Conservation (phyloP, 2,113 vertebrate species). For the Aramus guarauna region DNA sequence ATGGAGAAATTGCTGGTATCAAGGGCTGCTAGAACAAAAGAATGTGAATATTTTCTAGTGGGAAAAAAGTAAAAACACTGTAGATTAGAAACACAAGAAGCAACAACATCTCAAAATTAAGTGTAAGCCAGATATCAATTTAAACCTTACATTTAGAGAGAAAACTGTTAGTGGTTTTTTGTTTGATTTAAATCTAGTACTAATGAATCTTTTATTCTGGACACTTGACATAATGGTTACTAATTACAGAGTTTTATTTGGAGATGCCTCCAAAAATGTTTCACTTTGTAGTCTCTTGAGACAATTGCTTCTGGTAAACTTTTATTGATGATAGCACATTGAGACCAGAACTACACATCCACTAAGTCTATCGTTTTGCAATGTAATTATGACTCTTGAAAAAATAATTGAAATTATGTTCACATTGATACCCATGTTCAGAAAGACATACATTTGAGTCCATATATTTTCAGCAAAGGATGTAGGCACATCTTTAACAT, state of each 20-base stretch:
- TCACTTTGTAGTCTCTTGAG: background rate
- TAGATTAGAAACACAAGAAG: background rate
- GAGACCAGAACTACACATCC: background rate
- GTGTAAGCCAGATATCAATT: background rate
- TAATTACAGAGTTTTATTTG: slow-evolving; percentile 42
- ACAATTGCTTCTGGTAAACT: slow-evolving; percentile 27
- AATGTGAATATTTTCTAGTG: background rate
- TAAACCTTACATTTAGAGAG: background rate
- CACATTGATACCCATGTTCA: background rate
- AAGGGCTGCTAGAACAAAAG: background rate
- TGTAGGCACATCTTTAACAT: background rate
- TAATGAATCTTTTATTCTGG: slow-evolving; percentile 33
- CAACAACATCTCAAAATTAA: background rate
- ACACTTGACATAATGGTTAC: background rate
- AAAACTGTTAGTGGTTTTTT: background rate
- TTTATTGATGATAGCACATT: background rate
- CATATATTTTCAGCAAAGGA: background rate
- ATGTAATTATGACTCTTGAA: background rate
- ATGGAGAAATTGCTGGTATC: background rate
- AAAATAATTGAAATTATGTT: background rate
- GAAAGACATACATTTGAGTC: background rate
- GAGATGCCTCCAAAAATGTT: slow-evolving; percentile 23
- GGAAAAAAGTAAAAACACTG: background rate
- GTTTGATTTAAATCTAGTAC: background rate
- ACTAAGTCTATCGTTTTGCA: background rate